Percentiles rank a stretch among this genome's conserved stretches.
Conservation (phyloP, 2,888 invertebrate species). For the Chloroclystis v-ata region DNA sequence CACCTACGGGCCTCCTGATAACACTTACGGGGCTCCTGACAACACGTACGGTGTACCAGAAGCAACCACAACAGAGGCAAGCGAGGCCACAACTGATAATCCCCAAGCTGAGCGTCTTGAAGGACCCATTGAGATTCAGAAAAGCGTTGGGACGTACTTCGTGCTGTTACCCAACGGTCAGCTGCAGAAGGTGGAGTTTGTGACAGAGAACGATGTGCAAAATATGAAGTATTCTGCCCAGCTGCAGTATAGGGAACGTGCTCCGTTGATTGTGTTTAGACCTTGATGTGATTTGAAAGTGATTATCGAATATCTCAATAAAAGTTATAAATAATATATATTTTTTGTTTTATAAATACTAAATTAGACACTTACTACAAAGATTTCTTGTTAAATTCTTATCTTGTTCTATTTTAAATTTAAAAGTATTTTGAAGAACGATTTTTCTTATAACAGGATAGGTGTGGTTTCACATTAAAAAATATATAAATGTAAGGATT, state of each 20-base stretch:
- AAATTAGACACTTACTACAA: no score
- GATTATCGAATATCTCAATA: constrained; percentile 10
- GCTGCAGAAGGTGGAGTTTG: constrained; percentile 79
- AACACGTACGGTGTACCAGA: no score
- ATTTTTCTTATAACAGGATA: no score
- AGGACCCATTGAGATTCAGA: constrained; percentile 61
- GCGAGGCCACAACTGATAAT: constrained; percentile 56
- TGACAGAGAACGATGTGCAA: constrained; percentile 67
- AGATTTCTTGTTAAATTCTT: no score
- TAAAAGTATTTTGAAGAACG: no score
- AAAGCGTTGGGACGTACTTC: constrained; percentile 80
- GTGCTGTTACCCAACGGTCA: constrained; percentile 81
- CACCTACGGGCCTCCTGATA: no score
- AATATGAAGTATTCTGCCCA: constrained; percentile 81
- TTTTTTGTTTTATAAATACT: no score
- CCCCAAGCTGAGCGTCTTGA: constrained; percentile 57
- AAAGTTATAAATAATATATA: neutral
- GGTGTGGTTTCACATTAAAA: no score
- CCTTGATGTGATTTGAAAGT: constrained; percentile 34
- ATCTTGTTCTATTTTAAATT: no score
- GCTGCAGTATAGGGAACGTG: constrained; percentile 70
- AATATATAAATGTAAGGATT: no score
- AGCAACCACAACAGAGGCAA: constrained; percentile 50
- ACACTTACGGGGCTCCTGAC: no score
- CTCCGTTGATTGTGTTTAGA: constrained; percentile 53